These are phyloP conservation scores for Odontomyia ornata DNA, from an alignment of 2,888 invertebrate species.

Conservation along the genomic window DNA sequence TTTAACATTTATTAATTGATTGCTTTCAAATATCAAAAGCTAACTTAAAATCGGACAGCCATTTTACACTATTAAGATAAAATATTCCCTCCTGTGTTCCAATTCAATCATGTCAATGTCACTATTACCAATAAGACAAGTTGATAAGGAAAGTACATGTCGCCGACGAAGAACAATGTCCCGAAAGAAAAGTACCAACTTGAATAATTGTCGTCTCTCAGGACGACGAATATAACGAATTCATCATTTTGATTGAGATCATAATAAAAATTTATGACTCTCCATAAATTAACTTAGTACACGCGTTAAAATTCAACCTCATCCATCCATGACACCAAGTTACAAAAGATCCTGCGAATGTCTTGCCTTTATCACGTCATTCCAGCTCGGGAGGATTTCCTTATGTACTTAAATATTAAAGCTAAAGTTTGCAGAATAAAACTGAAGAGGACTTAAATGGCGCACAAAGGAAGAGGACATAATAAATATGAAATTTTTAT, in stretches of 20 bases:
- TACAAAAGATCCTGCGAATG: not conserved
- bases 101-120: conserved; percentile 14
- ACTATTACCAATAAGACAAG: conserved; percentile 25
- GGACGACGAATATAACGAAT: conserved; percentile 43
- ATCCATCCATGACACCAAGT: not conserved
- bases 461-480: no score
- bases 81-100: not conserved
- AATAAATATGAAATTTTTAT: no score
- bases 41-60: no score
- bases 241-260: conserved; percentile 51
- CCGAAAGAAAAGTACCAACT: not conserved
- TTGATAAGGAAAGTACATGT: conserved; percentile 15
- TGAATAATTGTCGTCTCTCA: not conserved
- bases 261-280: conserved; percentile 51
- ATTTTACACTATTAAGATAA: not conserved
- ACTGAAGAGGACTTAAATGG: no score
- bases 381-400: no score
- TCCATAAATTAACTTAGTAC: conserved; percentile 48
- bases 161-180: not conserved
- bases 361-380: not conserved
- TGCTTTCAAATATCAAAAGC: no score
- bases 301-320: conserved; percentile 47
- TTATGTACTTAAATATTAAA: no score
- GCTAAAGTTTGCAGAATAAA: no score
- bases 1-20: no score